Base-by-base conservation (phyloP, 2,113 vertebrate genomes). In the Micronycteris hirsuta region DNA sequence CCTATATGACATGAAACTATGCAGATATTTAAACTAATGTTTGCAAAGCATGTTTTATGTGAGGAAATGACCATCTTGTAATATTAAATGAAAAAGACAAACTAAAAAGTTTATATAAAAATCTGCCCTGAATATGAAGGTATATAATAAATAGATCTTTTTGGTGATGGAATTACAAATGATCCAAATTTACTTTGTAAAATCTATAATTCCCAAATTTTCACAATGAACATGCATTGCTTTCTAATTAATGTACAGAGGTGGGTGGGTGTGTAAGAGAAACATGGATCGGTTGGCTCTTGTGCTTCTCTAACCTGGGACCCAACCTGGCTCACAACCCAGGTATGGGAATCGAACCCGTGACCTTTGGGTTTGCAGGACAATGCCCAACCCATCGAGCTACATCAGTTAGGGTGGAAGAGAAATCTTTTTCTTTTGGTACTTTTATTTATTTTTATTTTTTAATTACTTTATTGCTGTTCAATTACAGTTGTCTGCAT, bases 11-110 rank as follows among this genome's bases (percentile, higher is more conserved):
- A 78, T 49, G 67, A 78, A 88, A 71, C 82, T 78, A 68, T 45
- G 20, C 36, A 36, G 13, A 7, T 61, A 73, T 58, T 84, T 63
- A 83, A 91, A 70, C 9, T 61, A 85, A 61, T 77, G 31, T 94
- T 71, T 84, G 86, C 14, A 36, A 88, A 65, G 15, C n/a, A 88
- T 52, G 52, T 91, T 71, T 71, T n/a, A 31, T 68, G n/a, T 12
- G 54, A 92, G 65, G 17, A 80, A 92, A 94, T 80, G 78, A 7
- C 26, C 71, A 14, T 19, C 5, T 68, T 58, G 7, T 73, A 19
- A 74, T 33, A 85, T n/a, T 61, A 89, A 96, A 89, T 67, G 20
- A 49, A 94, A 94, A 95, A 74, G 28, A 7, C 17, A 73, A 38
- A 58, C 84, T 36, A 56, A 81, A 85, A 54, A 49, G 41, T 74